Evolutionary conservation across 2,797 vertebrate species (phyloP).

Genomic region (Argentina silus): DNA sequence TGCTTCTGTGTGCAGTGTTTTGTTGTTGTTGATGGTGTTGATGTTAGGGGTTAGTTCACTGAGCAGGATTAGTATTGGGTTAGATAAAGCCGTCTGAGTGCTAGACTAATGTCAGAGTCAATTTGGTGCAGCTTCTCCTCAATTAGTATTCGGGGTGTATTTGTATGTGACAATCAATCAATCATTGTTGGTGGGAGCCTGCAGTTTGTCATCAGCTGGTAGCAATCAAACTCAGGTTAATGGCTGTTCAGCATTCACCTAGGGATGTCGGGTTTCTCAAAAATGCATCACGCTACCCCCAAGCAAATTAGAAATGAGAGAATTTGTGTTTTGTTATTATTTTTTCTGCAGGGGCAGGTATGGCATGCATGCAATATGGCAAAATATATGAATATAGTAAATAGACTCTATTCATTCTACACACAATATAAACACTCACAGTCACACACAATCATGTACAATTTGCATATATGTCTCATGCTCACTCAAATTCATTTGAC

Average conservation of each 20-base stretch:
- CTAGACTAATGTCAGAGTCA: constrained; percentile 50
- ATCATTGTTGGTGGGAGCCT: constrained; percentile 26
- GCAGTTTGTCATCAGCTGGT: constrained; percentile 32
- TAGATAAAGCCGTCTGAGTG: not conserved
- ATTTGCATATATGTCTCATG: too few relatives aligned
- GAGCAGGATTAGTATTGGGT: not conserved
- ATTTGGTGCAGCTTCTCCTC: constrained; percentile 45
- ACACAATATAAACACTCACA: too few relatives aligned
- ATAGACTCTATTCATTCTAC: too few relatives aligned
- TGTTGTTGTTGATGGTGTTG: not conserved
- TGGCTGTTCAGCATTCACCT: constrained; percentile 51
- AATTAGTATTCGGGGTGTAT: constrained; percentile 47
- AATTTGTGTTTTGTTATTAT: too few relatives aligned
- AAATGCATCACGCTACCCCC: constrained; percentile 1
- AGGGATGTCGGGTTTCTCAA: constrained; percentile 9
- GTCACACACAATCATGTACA: not conserved
- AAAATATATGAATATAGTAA: not conserved
- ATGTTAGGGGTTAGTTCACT: not conserved
- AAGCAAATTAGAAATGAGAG: not conserved
- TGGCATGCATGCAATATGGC: not conserved
- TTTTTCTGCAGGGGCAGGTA: not conserved
- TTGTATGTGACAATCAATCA: constrained; percentile 49
- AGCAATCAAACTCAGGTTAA: constrained; percentile 53
- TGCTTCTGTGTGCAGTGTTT: not conserved
- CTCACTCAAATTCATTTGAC: too few relatives aligned